Evolutionary conservation across 2,888 invertebrate genomes (phyloP).

Genomic region (Napeogenes inachia): DNA sequence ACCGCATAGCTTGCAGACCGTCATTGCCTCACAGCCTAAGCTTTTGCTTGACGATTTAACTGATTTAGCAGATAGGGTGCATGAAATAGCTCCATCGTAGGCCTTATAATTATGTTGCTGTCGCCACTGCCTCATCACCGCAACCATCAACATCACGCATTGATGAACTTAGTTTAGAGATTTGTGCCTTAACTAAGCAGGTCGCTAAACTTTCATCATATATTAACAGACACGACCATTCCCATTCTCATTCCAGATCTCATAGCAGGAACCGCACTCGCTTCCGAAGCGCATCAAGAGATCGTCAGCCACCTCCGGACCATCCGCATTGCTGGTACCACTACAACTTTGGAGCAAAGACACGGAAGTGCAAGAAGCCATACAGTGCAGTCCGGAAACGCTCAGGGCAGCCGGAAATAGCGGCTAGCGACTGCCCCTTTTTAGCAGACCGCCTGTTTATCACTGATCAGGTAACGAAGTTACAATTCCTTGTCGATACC

Average conservation of each 20-base stretch:
- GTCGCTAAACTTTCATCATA: conserved; percentile 1
- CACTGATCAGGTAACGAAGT: too few species aligned
- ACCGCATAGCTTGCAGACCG: conserved; percentile 19
- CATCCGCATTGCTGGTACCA: conserved; percentile 13
- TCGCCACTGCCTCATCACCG: too few species aligned
- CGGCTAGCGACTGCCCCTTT: too few species aligned
- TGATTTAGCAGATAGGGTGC: conserved; percentile 14
- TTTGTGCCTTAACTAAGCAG: conserved; percentile 2
- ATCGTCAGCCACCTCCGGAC: conserved; percentile 2
- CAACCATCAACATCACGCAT: background rate
- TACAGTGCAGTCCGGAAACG: background rate
- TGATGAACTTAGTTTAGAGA: background rate
- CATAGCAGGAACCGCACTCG: too few species aligned
- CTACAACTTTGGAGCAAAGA: conserved; percentile 3
- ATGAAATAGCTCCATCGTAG: conserved; percentile 1
- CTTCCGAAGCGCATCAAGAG: background rate
- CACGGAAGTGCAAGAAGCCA: conserved; percentile 7
- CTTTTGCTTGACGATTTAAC: conserved; percentile 18
- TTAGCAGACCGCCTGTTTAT: too few species aligned
- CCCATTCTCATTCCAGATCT: too few species aligned
- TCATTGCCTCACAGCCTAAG: conserved; percentile 22
- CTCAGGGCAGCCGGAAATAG: too few species aligned
- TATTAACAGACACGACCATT: too few species aligned
- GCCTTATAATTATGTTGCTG: background rate
- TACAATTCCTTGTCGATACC: too few species aligned